Evolutionary conservation across 2,113 vertebrate species (phyloP).

Genomic region (Paratilapia polleni): DNA sequence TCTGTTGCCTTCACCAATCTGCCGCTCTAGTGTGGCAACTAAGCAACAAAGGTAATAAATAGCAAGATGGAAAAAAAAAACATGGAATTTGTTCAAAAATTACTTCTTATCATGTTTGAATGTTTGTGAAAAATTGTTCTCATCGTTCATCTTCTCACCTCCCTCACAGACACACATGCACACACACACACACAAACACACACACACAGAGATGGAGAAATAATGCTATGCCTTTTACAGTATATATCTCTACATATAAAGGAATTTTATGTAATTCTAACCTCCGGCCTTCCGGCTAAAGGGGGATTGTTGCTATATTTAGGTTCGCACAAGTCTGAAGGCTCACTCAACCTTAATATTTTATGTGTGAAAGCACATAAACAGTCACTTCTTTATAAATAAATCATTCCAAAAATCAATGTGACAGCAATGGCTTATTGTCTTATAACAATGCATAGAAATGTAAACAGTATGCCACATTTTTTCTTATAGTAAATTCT

Average conservation of each 20-base stretch:
- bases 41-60: constrained; percentile 18
- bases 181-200: not conserved
- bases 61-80: not conserved
- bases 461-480: not conserved
- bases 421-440: not conserved
- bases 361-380: not conserved
- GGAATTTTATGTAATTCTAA: not conserved
- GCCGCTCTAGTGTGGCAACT: not conserved
- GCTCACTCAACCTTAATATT: not conserved
- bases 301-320: not conserved
- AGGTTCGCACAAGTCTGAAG: not conserved
- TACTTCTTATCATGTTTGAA: constrained; percentile 11
- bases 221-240: not conserved
- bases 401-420: not conserved
- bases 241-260: not conserved
- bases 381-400: not conserved
- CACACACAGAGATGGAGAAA: not conserved
- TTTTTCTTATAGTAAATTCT: not conserved
- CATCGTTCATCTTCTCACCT: constrained; percentile 30
- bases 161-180: constrained; percentile 1
- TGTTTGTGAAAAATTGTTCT: constrained; percentile 33
- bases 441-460: not conserved
- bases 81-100: constrained; percentile 25
- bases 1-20: not conserved
- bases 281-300: too few species aligned